A percentile compares a stretch with the other conserved stretches of the same genome.
These are phyloP conservation scores for Acrobasis suavella DNA, from an alignment of 2,888 invertebrate genomes.

Conservation along the genomic window DNA sequence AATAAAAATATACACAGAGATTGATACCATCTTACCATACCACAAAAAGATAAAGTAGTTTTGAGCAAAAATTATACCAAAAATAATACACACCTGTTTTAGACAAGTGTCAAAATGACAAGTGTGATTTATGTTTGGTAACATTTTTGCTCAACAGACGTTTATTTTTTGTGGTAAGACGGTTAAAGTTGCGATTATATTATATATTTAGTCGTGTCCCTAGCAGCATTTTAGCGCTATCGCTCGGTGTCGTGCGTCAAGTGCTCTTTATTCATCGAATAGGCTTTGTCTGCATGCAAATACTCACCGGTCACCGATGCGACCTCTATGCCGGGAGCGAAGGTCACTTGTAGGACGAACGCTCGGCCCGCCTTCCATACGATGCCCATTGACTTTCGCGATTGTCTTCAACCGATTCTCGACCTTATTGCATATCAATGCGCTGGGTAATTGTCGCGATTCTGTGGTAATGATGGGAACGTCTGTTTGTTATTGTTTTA, in stretches of 20 bases:
- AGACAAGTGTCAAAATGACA: too few relatives aligned
- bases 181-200: too few relatives aligned
- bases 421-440: conserved; percentile 31
- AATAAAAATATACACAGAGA: too few relatives aligned
- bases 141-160: too few relatives aligned
- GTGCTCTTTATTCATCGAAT: conserved; percentile 66
- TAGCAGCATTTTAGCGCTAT: conserved; percentile 48
- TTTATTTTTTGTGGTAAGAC: too few relatives aligned
- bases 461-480: conserved; percentile 16
- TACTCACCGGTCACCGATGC: conserved; percentile 70
- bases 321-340: conserved; percentile 65
- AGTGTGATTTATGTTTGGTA: too few relatives aligned
- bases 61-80: too few relatives aligned
- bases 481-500: conserved; percentile 17
- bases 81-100: too few relatives aligned
- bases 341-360: conserved; percentile 74
- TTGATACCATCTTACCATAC: too few relatives aligned
- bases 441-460: conserved; percentile 14
- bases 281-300: conserved; percentile 78
- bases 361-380: conserved; percentile 40
- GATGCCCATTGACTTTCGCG: conserved; percentile 40
- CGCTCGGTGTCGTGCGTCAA: conserved; percentile 63
- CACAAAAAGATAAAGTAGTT: too few relatives aligned
- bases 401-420: conserved; percentile 42
- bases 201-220: not conserved